Base-by-base conservation (phyloP, 2,113 vertebrate genomes). In the Phaethornis superciliosus region DNA sequence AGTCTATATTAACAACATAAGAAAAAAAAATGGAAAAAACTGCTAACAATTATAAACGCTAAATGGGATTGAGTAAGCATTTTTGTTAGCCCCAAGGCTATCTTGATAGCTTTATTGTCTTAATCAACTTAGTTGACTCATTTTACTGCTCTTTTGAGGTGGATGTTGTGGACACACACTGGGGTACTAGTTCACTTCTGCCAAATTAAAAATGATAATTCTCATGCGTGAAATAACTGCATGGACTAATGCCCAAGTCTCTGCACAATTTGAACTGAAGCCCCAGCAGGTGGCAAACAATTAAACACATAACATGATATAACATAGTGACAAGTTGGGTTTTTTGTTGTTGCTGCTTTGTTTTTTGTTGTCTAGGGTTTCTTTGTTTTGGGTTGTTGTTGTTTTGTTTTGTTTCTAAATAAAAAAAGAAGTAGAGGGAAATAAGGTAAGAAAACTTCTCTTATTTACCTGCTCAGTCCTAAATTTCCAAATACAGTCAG, bases 171-270 rank as follows among this genome's bases (percentile, higher is more conserved):
- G 97, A 97, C 91, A 96, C 98, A 98, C 96, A 97, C 98, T 98
- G 97, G 80, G 97, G 89, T 97, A 85, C 96, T 97, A 97, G 96
- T 94, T 98, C 95, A 96, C 95, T 96, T 94, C 94, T 98, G 97
- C 97, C 97, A 98, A 98, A 98, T 98, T 98, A 98, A 98, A 98
- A 98, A 98, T 98, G 95, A 97, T 98, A 98, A 98, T 98, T 97
- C 98, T 98, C 97, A 97, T 91, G 97, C 51, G 91, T 98, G 96
- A 98, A 98, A 98, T 98, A 98, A 97, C 96, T 93, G 93, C 96
- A 97, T 90, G 97, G 97, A 98, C 97, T 98, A 98, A 98, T 98
- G 98, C 96, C 97, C 98, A 97, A 97, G 92, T 96, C 97, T 97
- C 92, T 98, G 96, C 89, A 96, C 97, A 98, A 97, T 98, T 95